Conservation (phyloP, 2,797 vertebrate species). For the Avahi laniger region DNA sequence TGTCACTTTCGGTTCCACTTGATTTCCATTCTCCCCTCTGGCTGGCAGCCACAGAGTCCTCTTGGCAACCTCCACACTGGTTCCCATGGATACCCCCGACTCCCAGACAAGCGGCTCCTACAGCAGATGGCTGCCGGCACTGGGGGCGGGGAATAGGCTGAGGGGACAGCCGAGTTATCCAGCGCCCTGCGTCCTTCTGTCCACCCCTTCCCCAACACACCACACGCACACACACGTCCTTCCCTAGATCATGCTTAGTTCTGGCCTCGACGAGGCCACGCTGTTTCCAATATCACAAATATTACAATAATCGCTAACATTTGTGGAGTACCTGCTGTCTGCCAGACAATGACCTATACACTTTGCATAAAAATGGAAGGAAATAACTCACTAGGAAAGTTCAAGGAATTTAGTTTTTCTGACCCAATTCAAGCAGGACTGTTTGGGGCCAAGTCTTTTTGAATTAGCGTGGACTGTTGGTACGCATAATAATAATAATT, state of each 20-base stretch:
- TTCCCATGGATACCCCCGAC: slow-evolving; percentile 76
- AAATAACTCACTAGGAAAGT: neutral
- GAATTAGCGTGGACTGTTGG: neutral
- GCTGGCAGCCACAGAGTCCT: slow-evolving; percentile 66
- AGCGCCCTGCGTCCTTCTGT: neutral
- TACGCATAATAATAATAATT: neutral
- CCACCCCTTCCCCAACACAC: neutral
- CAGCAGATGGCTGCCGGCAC: neutral
- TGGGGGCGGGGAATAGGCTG: neutral
- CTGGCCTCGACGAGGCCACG: neutral
- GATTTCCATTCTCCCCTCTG: slow-evolving; percentile 50
- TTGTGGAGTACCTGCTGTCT: neutral
- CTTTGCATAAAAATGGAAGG: neutral
- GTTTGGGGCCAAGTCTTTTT: neutral
- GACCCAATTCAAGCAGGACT: neutral
- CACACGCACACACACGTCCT: neutral
- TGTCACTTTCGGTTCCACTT: slow-evolving; percentile 57
- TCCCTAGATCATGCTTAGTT: neutral
- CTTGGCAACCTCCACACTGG: slow-evolving; percentile 59
- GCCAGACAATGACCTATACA: neutral
- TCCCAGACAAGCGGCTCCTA: slow-evolving; percentile 42
- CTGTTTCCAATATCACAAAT: neutral
- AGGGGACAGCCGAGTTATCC: slow-evolving; percentile 7
- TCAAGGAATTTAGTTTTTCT: slow-evolving; percentile 50
- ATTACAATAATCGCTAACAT: neutral